Evolutionary conservation across 2,888 invertebrate genomes (phyloP).

Genomic region (Stenchaetothrips biformis): DNA sequence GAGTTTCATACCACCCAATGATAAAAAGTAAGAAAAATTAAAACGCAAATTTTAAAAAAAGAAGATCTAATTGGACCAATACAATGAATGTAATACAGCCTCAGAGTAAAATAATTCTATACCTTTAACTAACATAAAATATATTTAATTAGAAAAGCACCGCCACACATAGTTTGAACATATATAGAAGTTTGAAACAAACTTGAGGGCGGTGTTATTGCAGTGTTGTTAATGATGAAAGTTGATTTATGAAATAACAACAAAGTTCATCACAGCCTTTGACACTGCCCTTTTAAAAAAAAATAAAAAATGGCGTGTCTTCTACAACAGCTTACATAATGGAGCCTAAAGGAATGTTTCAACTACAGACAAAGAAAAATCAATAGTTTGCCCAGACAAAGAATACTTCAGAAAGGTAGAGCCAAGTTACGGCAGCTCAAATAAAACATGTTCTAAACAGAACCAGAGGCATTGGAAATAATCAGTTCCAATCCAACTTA

Average conservation of each 20-base stretch:
- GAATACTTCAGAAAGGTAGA: background rate
- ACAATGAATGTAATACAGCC: background rate
- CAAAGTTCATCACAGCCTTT: conserved; percentile 16
- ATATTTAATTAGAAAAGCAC: background rate
- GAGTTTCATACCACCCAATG: background rate
- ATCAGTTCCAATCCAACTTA: too few relatives aligned
- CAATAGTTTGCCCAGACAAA: background rate
- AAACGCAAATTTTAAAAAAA: background rate
- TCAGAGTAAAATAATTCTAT: background rate
- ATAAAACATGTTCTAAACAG: background rate
- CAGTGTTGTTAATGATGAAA: background rate
- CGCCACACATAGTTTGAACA: background rate
- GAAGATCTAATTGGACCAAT: conserved; percentile 6
- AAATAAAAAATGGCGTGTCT: background rate
- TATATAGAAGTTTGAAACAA: background rate
- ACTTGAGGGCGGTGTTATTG: background rate
- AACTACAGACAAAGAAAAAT: background rate
- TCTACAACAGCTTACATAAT: background rate
- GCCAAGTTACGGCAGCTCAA: background rate
- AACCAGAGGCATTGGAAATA: too few relatives aligned
- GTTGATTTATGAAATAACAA: conserved; percentile 13
- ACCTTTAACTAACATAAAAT: background rate
- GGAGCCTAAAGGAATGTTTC: background rate
- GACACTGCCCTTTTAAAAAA: background rate
- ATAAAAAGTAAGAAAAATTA: background rate